Evolutionary conservation across 23 tunicate genomes (phyloP), one percentile per base, ranked within the genome.

Genomic region (Pegea sp.): DNA sequence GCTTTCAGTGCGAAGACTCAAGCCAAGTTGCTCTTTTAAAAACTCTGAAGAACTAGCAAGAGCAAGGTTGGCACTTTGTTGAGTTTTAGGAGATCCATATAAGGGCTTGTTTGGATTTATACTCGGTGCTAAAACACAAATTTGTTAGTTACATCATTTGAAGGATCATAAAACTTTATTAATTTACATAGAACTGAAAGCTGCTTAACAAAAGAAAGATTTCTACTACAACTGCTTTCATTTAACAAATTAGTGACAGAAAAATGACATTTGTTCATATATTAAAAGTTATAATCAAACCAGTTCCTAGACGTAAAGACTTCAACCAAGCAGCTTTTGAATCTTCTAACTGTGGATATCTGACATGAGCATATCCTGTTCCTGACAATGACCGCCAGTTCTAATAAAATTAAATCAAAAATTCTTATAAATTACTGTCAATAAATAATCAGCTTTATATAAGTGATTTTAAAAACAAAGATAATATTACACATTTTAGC

Each of bases 281-380:
- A 2, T 2, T 3, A 46, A 2, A 4, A 46, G 4, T 46, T 46
- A 24, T 46, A 46, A 46, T 2, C 23, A 2, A 4, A 67, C 73
- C 73, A 44, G 73, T 58, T 7, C 78, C 78, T 11, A 22, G 67
- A 24, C 78, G 53, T 25, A 71, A 38, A 34, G 78, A 71, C 49
- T 30, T 34, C 7, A 71, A 48, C 78, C 78, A 71, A 33, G 26
- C 58, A 30, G 57, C 78, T 64, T 64, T 62, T 2, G 69, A 46
- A 18, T 29, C 30, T 63, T 71, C 78, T 6, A 52, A 38, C 7
- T 38, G 31, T 28, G 24, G 48, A 56, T 71, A 38, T 1, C 43
- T 22, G 2, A 57, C 23, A 33, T 63, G 61, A 30, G 42, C 34
- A 16, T 38, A 33, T 4, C 78, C 78, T 11, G 63, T 29, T 13